Evolutionary conservation across 1,140 invertebrate genomes (phyloP).

Genomic region (Papilio polytes): DNA sequence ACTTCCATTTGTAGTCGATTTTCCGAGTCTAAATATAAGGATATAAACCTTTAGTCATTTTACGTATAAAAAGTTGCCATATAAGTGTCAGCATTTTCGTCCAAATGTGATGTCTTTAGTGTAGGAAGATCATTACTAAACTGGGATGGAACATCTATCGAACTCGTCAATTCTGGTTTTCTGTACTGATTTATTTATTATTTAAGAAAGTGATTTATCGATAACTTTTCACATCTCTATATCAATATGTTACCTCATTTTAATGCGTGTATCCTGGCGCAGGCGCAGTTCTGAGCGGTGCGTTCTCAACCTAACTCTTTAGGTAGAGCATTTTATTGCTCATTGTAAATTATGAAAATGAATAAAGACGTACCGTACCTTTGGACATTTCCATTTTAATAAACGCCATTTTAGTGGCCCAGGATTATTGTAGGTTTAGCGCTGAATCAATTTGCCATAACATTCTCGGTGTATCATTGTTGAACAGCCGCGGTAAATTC

Average conservation of each 20-base stretch:
- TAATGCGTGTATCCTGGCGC: slow-evolving; percentile 50
- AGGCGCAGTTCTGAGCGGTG: slow-evolving; percentile 37
- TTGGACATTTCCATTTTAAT: slow-evolving; percentile 73
- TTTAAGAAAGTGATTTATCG: slow-evolving; percentile 41
- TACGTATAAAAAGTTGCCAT: too few species aligned
- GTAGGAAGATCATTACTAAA: too few species aligned
- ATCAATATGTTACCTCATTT: slow-evolving; percentile 52
- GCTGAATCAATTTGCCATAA: slow-evolving; percentile 66
- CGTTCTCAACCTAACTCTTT: slow-evolving; percentile 70
- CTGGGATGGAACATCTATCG: too few species aligned
- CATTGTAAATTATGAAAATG: slow-evolving; percentile 66
- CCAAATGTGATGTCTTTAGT: too few species aligned
- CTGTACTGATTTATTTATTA: background rate
- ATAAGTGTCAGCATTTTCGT: too few species aligned
- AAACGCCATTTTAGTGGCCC: slow-evolving; percentile 58
- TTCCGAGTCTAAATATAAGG: too few species aligned
- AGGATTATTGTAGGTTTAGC: slow-evolving; percentile 64
- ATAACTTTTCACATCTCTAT: slow-evolving; percentile 49
- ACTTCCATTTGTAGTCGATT: background rate
- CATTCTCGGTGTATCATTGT: slow-evolving; percentile 42
- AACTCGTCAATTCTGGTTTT: too few species aligned
- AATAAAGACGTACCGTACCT: slow-evolving; percentile 76
- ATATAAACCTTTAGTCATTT: too few species aligned
- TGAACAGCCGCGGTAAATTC: slow-evolving; percentile 35
- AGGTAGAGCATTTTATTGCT: slow-evolving; percentile 69